Base-by-base conservation (phyloP, 2,113 vertebrate genomes). In the Suricata suricatta region DNA sequence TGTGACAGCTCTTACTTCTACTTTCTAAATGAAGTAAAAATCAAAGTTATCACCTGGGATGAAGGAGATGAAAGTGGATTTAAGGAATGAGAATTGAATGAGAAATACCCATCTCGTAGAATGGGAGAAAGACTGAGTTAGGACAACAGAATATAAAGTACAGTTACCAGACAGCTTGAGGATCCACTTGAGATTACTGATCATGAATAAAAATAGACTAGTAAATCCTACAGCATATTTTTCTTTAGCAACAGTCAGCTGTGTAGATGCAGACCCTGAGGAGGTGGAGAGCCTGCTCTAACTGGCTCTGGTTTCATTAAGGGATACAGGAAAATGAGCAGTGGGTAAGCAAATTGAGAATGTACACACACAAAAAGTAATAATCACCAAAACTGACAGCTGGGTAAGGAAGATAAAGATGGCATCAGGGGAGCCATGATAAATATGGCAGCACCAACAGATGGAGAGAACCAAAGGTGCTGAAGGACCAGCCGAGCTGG, bases 101-200 rank as follows among this genome's bases (percentile, higher is more conserved):
- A 85, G 7, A 85, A 90, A 86, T 82, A 50, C 29, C 44, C 31
- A 89, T 93, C 68, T 72, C 21, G 66, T 11, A 47, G 44, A 66
- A 52, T n/a, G 1, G 25, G 35, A 64, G 27, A 79, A 12, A 72
- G 50, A 33, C 13, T 82, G 21, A 80, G 8, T 10, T 72, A 60
- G 21, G 69, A 13, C 9, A 72, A 87, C 1, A 77, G 12, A 50
- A 72, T 25, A 81, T 1, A 52, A 4, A 57, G 9, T 41, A 29
- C 50, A 15, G n/a, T 19, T 47, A 54, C 12, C 52, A 88, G 92
- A 60, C 4, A 96, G 82, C 7, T 50, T 68, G 50, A 19, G 19
- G 38, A 5, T 3, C 38, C 33, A 25, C 19, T 9, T 57, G 52
- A 83, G 44, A 86, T 77, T 35, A 71, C 15, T 16, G 7, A 52